Evolutionary conservation across 1,140 invertebrate species (phyloP), one percentile per base, ranked within the genome.

Genomic region (Frieseomelitta varia): DNA sequence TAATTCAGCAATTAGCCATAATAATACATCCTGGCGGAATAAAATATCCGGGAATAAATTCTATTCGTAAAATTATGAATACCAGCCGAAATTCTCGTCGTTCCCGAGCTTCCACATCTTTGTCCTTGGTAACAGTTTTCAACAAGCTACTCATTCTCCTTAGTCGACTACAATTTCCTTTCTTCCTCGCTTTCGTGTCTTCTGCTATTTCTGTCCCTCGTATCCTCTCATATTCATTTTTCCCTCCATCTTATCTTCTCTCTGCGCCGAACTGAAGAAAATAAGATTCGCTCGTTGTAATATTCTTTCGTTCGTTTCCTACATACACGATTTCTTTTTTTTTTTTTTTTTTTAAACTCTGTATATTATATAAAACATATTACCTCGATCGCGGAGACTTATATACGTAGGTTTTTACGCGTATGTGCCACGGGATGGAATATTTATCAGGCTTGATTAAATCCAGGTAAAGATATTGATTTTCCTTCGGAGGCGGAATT

Each of bases 111-210:
- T 71, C 61, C 53, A 71, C 65, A 39, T 56, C 27, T 27, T 84
- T 17, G 76, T 63, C 53, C 65, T 19, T 19, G 76, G 56, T 79
- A 84, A 84, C 76, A 55, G 72, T 72, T 79, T 72, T 58, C 75
- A 58, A 53, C 8, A 3, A n/a, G 30, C 73, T 27, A 8, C n/a
- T 27, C 27, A 6, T 72, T 19, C 39, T 55, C 4, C 53, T 47
- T 58, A 39, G 19, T 58, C 53, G 27, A 21, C 71, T 51, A 4
- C 72, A 56, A 74, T 81, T 73, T 56, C 27, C 30, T 74, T 68
- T 27, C 21, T 39, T 30, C 15, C 53, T 67, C 24, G 15, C 24
- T 12, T 74, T 4, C 47, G 17, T 34, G 47, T 65, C 47, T 30
- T 56, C 34, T 4, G 15, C 0, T 69, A 51, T 77, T 77, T 30